Evolutionary conservation across 2,113 vertebrate species (phyloP).

Genomic region (Marcusenius ussheri): DNA sequence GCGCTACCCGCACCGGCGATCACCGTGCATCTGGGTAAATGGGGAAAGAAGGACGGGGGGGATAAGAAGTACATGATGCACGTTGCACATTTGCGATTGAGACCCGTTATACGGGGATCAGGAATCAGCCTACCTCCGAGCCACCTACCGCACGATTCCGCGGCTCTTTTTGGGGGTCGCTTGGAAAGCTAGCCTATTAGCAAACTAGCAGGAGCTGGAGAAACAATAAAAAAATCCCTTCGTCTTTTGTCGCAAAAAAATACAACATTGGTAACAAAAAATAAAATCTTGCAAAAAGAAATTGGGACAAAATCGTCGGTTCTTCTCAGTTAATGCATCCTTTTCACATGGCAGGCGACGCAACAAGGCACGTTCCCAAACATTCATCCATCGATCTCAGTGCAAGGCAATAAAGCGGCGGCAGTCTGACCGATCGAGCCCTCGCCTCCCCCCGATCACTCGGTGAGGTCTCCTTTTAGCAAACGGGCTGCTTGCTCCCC

Average conservation of each 20-base stretch:
- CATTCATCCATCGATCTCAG: not conserved
- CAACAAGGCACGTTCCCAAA: slow-evolving; percentile 13
- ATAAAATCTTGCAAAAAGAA: not conserved
- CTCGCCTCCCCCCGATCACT: not conserved
- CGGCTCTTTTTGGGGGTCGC: not conserved
- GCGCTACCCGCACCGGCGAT: not conserved
- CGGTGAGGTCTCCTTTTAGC: not conserved
- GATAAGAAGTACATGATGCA: not conserved
- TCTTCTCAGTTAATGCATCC: not conserved
- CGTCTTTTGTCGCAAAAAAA: not conserved
- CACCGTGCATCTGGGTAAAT: not conserved
- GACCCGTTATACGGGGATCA: not conserved
- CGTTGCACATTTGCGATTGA: not conserved
- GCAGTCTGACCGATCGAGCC: not conserved
- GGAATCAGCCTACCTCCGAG: not conserved
- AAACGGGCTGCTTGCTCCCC: not conserved
- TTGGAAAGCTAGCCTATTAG: slow-evolving; percentile 3
- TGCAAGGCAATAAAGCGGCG: not conserved
- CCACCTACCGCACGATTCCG: slow-evolving; percentile 4
- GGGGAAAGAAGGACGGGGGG: not conserved
- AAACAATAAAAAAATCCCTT: not conserved
- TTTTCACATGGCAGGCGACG: slow-evolving; percentile 13
- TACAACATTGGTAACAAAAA: not conserved
- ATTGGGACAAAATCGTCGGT: not conserved
- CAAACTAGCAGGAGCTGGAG: not conserved